Base-by-base conservation (phyloP, 2,113 vertebrate species). In the Cichladusa arquata region DNA sequence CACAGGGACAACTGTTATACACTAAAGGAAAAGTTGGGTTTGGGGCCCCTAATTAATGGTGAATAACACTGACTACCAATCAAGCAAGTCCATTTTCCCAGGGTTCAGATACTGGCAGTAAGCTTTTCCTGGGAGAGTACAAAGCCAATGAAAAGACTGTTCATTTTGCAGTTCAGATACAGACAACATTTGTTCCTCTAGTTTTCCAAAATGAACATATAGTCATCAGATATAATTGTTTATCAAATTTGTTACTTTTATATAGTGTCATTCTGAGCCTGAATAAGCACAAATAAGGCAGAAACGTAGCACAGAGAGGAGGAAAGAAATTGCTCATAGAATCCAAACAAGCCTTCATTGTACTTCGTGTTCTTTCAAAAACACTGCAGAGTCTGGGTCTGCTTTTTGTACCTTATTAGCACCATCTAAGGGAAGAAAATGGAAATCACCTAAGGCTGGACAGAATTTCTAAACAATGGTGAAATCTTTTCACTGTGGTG, bases 391-490 rank as follows among this genome's bases (percentile, higher is more conserved):
- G 58, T 36, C 86, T 88, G 88, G 34, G 48, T 79, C 40, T 78
- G 82, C 72, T 84, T 95, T 97, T 67, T 86, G 81, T 86, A 96
- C 97, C 77, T 85, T 94, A 86, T 96, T 95, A 97, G 97, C 96
- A 96, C 97, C 97, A 97, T 95, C 97, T 97, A 97, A 97, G 95
- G 96, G 96, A 95, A 87, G 94, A 77, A 96, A 76, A 80, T 12
- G 45, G 90, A 50, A 92, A 96, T 86, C 94, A 74, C 56, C 76
- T 74, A 74, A 85, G 76, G 51, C 33, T 11, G 44, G 28, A 26
- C 11, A 66, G 29, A 44, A 12, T 77, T 54, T 54, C 69, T 62
- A 88, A 74, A 84, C 54, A 96, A 66, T 4, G 6, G 17, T 44
- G 90, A 76, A 92, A 73, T 29, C 29, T 83, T 85, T 81, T 86